Base-by-base conservation (phyloP, 2,113 vertebrate species). In the Meriones unguiculatus region DNA sequence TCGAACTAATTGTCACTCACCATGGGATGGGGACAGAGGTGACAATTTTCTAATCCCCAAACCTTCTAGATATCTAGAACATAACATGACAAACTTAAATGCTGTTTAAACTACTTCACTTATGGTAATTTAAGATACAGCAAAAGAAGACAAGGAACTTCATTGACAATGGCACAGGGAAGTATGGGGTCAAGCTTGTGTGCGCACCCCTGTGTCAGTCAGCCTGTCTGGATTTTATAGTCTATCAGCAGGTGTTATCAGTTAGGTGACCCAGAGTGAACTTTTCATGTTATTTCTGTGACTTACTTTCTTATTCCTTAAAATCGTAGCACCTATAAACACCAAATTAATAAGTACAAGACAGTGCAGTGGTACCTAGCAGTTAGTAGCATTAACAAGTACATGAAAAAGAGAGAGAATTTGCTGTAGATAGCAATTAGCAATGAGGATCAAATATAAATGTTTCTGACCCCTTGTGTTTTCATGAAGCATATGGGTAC, bases 271-370 rank as follows among this genome's bases (percentile, higher is more conserved):
- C 14, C 46, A 52, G 0, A 84, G 4, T 41, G 75, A 57, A 25
- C 70, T 93, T 69, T 57, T 93, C 35, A 38, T 65, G 15, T 32
- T 73, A 18, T 73, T 25, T 91, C 35, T 90, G 64, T 93, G 41
- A 87, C 64, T 95, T 62, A 12, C 12, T 96, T 89, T 90, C 52
- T 50, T 90, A 91, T 87, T 25, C 69, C 52, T 87, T 90, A 90
- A 95, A 89, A 50, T 78, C 22, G 1, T 25, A 41, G 15, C 17
- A 78, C 1, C 15, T 30, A 12, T 64, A 88, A 96, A 69, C 14
- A 70, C 22, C 25, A 85, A 76, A 76, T 38, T 64, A 54, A 46
- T 84, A 85, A 92, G 30, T 80, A 69, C 35, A 78, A 64, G 25
- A 18, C 24, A 30, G 57, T 13, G 3, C 38, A 96, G 76, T 73